Conservation (phyloP, 23 tunicate genomes). For the Styela clava region DNA sequence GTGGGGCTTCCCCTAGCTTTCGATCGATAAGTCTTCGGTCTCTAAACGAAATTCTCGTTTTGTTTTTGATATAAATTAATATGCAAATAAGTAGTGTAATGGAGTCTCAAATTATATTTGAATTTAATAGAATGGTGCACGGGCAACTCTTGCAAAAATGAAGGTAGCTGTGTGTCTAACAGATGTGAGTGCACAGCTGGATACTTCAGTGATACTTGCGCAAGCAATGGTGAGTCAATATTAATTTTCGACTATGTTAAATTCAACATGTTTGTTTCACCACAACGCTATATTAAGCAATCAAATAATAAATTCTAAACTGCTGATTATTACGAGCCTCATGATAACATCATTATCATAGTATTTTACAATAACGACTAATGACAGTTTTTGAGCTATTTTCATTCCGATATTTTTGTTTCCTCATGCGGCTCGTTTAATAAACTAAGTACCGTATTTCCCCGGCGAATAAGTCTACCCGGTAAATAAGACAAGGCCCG, state of each 20-base stretch:
- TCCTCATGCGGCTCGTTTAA: too few species aligned
- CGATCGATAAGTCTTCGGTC: too few species aligned
- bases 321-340: background rate
- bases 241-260: too few species aligned
- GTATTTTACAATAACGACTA: too few species aligned
- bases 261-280: background rate
- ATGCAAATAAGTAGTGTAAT: background rate
- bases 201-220: background rate
- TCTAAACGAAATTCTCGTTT: too few species aligned
- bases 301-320: background rate
- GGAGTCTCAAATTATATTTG: background rate
- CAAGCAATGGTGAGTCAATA: background rate
- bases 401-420: too few species aligned
- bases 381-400: too few species aligned
- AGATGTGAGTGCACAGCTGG: background rate
- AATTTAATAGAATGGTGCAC: background rate
- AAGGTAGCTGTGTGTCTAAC: background rate
- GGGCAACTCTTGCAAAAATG: background rate
- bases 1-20: too few species aligned
- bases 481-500: too few species aligned
- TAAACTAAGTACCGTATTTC: too few species aligned
- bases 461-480: too few species aligned
- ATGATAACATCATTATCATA: background rate
- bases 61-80: too few species aligned
- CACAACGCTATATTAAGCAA: background rate